Percentiles rank a stretch among this genome's conserved stretches.
phyloP scores from a whole-genome alignment of 2,113 vertebrate species.

The Platysteira castanea region DNA sequence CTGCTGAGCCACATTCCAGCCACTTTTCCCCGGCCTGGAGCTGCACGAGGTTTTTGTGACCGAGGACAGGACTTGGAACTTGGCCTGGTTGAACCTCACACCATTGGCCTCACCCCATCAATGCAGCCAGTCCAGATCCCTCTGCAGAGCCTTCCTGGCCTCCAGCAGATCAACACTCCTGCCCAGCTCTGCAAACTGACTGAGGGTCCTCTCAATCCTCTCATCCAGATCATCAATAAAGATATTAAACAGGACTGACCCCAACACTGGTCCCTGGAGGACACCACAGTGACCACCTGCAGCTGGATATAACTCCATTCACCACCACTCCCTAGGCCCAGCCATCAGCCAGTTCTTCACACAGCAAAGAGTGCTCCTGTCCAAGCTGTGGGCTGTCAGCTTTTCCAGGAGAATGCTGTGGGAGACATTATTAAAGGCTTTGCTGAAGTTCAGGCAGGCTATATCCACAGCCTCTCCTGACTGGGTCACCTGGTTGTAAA shows the following conservation, averaged over 20 bases:
- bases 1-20: neutral
- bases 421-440: neutral
- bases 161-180: neutral
- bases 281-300: neutral
- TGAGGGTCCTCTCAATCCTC: neutral
- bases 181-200: too few relatives aligned
- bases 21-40: neutral
- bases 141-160: neutral
- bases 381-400: neutral
- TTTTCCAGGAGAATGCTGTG: neutral
- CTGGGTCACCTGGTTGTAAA: neutral
- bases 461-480: neutral
- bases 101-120: accelerated
- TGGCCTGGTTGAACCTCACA: neutral
- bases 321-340: neutral
- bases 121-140: neutral
- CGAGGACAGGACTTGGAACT: too few relatives aligned
- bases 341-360: neutral
- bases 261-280: neutral
- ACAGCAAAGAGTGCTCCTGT: neutral
- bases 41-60: neutral
- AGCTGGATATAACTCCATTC: too few relatives aligned
- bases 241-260: neutral
- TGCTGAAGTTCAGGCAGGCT: neutral
- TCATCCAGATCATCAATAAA: neutral